phyloP scores from a whole-genome alignment of 2,888 invertebrate species.

The Operophtera brumata region DNA sequence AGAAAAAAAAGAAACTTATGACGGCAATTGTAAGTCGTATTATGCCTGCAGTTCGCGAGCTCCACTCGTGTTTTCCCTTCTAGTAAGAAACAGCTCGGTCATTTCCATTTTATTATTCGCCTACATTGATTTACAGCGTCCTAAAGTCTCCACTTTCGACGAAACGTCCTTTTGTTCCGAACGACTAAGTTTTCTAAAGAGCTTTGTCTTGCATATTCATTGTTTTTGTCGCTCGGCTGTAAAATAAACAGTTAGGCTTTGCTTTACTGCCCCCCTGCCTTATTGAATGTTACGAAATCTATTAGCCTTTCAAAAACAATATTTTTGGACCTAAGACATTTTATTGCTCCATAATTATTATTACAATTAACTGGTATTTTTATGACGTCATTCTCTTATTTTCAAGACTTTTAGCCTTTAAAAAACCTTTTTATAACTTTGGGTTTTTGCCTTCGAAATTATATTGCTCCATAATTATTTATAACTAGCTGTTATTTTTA shows the following conservation, averaged over 20 bases:
- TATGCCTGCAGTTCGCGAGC: background rate
- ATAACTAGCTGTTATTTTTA: too few relatives aligned
- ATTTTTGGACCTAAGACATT: background rate
- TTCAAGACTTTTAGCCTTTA: too few relatives aligned
- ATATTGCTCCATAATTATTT: too few relatives aligned
- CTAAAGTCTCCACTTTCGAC: conserved; percentile 50
- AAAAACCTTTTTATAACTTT: too few relatives aligned
- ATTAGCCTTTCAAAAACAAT: conserved; percentile 26
- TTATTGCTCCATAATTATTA: too few relatives aligned
- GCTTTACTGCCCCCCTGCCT: conserved; percentile 54
- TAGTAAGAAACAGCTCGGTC: conserved; percentile 35
- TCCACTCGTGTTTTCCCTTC: conserved; percentile 27
- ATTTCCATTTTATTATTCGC: conserved; percentile 58
- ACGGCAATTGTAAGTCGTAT: background rate
- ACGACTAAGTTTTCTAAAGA: conserved; percentile 64
- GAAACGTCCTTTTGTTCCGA: conserved; percentile 69
- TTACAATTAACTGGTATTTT: background rate
- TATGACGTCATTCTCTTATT: too few relatives aligned
- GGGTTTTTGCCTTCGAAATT: too few relatives aligned
- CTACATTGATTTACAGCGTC: conserved; percentile 59
- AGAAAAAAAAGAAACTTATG: too few relatives aligned
- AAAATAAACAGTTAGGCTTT: conserved; percentile 69
- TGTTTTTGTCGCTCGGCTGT: conserved; percentile 56
- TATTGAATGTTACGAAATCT: conserved; percentile 50
- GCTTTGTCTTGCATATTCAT: conserved; percentile 68